These are phyloP conservation scores for Epinephelus cyanopodus DNA, from an alignment of 2,113 vertebrate species.

Conservation along the genomic window DNA sequence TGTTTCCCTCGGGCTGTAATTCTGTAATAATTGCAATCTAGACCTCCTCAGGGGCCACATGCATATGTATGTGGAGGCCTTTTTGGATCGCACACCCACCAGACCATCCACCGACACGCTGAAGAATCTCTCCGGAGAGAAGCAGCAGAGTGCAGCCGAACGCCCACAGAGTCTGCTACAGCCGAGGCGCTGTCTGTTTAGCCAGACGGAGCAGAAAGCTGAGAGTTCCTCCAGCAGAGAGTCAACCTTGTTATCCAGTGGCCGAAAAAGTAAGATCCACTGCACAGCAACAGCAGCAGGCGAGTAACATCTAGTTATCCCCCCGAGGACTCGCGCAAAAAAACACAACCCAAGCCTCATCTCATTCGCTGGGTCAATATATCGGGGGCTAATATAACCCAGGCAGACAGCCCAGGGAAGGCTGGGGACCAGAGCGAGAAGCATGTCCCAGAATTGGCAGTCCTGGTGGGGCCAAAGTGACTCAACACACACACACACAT, in stretches of 20 bases:
- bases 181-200: conserved; percentile 58
- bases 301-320: conserved; percentile 54
- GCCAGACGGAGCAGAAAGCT: conserved; percentile 59
- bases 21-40: conserved; percentile 49
- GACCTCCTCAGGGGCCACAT: conserved; percentile 47
- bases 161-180: conserved; percentile 67
- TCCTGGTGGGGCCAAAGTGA: conserved; percentile 44
- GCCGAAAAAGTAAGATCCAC: conserved; percentile 60
- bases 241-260: conserved; percentile 72
- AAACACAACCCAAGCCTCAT: conserved; percentile 38
- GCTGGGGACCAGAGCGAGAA: conserved; percentile 43
- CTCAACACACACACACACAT: conserved; percentile 13
- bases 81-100: conserved; percentile 56
- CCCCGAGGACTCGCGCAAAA: conserved; percentile 20
- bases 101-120: conserved; percentile 53
- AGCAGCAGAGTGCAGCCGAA: conserved; percentile 60
- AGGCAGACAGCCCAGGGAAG: conserved; percentile 45
- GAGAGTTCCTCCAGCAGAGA: conserved; percentile 59
- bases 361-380: conserved; percentile 59
- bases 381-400: conserved; percentile 49
- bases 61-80: conserved; percentile 62
- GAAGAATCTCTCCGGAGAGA: conserved; percentile 58
- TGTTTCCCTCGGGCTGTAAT: conserved; percentile 42
- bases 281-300: conserved; percentile 46
- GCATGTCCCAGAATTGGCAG: conserved; percentile 55